Evolutionary conservation across 2,797 vertebrate genomes (phyloP).

Genomic region (Pipistrellus pipistrellus): DNA sequence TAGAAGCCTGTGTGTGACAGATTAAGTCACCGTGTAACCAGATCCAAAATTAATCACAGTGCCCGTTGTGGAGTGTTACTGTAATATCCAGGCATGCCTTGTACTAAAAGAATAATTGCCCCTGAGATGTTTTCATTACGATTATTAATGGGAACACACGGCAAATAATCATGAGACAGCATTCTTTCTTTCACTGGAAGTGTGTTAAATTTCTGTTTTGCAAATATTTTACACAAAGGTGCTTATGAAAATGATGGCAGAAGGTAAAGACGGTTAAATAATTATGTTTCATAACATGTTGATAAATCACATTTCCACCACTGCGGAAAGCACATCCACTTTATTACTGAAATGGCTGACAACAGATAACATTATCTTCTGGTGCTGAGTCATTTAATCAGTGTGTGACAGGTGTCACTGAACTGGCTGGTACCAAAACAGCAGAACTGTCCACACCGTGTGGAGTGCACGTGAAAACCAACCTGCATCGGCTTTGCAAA

Average conservation of each 20-base stretch:
- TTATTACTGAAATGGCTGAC: conserved; percentile 61
- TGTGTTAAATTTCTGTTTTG: conserved; percentile 52
- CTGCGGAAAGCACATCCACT: not conserved
- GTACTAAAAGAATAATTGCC: conserved; percentile 50
- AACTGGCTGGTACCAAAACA: conserved; percentile 22
- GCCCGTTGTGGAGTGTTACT: not conserved
- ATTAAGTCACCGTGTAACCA: not conserved
- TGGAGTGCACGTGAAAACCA: not conserved
- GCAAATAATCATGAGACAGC: not conserved
- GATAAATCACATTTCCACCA: conserved; percentile 55
- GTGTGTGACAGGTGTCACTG: conserved; percentile 49
- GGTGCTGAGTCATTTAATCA: conserved; percentile 68
- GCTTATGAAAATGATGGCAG: conserved; percentile 58
- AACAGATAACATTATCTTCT: conserved; percentile 68
- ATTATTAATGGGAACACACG: conserved; percentile 32
- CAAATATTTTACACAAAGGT: conserved; percentile 44
- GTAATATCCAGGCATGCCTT: not conserved
- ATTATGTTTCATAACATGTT: conserved; percentile 60
- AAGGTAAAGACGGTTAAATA: conserved; percentile 44
- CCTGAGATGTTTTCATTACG: conserved; percentile 8
- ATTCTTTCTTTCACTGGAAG: conserved; percentile 41
- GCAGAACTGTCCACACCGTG: not conserved
- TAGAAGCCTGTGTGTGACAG: not conserved
- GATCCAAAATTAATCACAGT: not conserved
- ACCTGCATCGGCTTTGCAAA: not conserved